Conservation (phyloP, 2,888 invertebrate genomes). For the Harmothoe impar region DNA sequence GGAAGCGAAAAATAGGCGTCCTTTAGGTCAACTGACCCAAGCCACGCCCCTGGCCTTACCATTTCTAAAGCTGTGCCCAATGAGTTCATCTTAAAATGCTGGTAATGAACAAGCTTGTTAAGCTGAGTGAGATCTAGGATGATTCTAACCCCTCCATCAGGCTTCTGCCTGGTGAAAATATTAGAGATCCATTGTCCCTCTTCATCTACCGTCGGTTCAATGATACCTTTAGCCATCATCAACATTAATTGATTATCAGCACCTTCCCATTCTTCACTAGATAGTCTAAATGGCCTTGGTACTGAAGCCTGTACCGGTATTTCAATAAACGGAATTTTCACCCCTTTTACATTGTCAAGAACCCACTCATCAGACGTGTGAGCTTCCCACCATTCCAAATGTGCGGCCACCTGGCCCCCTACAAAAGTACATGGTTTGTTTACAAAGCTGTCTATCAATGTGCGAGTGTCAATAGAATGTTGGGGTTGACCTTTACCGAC, state of each 20-base stretch:
- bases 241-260: not conserved
- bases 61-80: not conserved
- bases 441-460: too few relatives aligned
- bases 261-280: not conserved
- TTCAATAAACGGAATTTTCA: too few relatives aligned
- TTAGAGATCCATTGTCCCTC: too few relatives aligned
- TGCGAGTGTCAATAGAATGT: too few relatives aligned
- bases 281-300: too few relatives aligned
- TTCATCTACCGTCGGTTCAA: not conserved
- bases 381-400: too few relatives aligned
- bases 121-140: conserved; percentile 25
- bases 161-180: too few relatives aligned
- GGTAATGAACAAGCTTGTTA: conserved; percentile 11
- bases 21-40: conserved; percentile 34
- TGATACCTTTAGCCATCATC: not conserved
- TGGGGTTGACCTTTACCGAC: too few relatives aligned
- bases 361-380: too few relatives aligned
- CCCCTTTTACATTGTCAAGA: not conserved
- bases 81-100: conserved; percentile 33
- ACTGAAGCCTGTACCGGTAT: conserved; percentile 1
- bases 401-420: too few relatives aligned
- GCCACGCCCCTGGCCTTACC: not conserved
- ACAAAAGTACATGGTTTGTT: too few relatives aligned
- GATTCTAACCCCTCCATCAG: not conserved
- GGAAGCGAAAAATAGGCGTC: conserved; percentile 36